Evolutionary conservation across 2,113 vertebrate species (phyloP), one percentile per base, ranked within the genome.

Genomic region (Pachypanchax playfairii): DNA sequence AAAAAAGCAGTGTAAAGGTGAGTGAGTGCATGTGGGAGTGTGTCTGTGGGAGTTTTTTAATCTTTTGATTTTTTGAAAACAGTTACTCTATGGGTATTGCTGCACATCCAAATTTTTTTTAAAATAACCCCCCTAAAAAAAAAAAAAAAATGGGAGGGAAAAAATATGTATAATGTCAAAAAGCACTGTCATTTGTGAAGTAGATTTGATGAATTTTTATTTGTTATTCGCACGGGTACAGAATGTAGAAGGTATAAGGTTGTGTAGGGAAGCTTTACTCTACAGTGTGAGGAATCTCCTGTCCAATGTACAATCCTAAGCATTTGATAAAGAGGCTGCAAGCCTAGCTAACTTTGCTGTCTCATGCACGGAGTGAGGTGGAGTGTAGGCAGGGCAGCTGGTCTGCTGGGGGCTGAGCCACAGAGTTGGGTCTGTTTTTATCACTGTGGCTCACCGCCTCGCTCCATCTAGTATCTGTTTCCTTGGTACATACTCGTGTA

Each of bases 171-270:
- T 87, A 80, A 91, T 85, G 92, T 91, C 94, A 88, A 90, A 89
- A 93, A 94, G 93, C 94, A 94, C 92, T 90, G 92, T 92, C 89
- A 93, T 95, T 92, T 93, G 93, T 94, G 93, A 94, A 91, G 91
- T 90, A 85, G 86, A 92, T 70, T 85, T 88, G 78, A 85, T 87
- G 68, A 85, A 80, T 90, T 92, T 89, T 91, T 77, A 88, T 91
- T 92, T 86, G 85, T 83, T 92, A 88, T 94, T 93, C 88, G 44
- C 92, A 93, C 84, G 88, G 93, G 92, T 95, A 92, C 92, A 91
- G 91, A 91, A 87, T 89, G 87, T 77, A 90, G 90, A 84, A 20
- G 90, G 91, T 77, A 58, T 87, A 73, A 86, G 88, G 90, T 88
- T 80, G 1, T 86, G 87, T 89, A 92, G 88, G 90, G 87, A 88